Evolutionary conservation across 2,888 invertebrate genomes (phyloP), one percentile per base, ranked within the genome.

Genomic region (Allolobophora icterica): DNA sequence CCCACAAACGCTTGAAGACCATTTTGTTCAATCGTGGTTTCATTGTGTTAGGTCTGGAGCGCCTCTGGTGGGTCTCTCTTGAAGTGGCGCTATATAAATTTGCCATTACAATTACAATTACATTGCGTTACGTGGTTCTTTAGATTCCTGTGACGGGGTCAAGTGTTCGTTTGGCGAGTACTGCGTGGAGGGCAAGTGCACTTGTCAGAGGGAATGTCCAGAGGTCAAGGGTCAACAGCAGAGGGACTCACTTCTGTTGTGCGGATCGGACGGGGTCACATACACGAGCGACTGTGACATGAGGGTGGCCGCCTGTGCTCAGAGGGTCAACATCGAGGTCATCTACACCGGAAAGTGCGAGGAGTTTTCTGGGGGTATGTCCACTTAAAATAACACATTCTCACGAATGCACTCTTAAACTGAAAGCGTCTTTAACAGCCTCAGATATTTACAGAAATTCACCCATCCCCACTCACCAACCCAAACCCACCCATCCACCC

Each of bases 211-310:
- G 24, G 87, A 87, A 35, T 87, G 87, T 17, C 19, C 87, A 1
- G 15, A 87, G 87, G 87, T 87, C 87, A 87, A 17, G 19, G 87
- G 87, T 87, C 87, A 87, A 33, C 35, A 24, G 35, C 35, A 38
- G 35, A 19, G 58, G 71, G 91, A 92, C 5, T n/a, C 97, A 94
- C 98, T 98, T 94, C 96, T 97, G 92, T 97, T 98, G 91, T 98
- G 98, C 95, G 98, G 98, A 92, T 97, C 97, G 93, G 98, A 98
- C 95, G 97, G 97, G 38, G 96, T 97, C 94, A 97, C 97, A 34
- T 98, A 98, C 96, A 96, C 96, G 93, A 97, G 97, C 95, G 97
- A 98, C 95, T 98, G 98, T 95, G 97, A 97, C 94, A 96, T 95
- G 91, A 92, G 97, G 94, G 96, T 97, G 93, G 96, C 97, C 93